Percentiles rank a stretch among this genome's conserved stretches.
Conservation (phyloP, 2,888 invertebrate genomes). For the Phalera bucephala region DNA sequence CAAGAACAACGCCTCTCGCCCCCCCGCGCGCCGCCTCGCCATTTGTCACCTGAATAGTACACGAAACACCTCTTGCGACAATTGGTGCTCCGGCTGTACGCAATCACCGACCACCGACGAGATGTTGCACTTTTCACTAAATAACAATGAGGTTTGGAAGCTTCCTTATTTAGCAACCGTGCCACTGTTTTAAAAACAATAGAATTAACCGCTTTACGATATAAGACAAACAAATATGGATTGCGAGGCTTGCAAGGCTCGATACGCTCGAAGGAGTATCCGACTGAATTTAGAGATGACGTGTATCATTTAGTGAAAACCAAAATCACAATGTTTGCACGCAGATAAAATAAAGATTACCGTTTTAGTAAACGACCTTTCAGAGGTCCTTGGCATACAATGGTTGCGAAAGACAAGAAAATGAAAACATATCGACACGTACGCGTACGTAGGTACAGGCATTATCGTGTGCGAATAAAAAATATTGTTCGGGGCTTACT, state of each 20-base stretch:
- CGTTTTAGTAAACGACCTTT: conserved; percentile 76
- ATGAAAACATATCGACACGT: conserved; percentile 55
- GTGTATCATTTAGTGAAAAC: conserved; percentile 42
- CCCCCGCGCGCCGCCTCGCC: conserved; percentile 48
- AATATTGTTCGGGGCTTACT: conserved; percentile 28
- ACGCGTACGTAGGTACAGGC: conserved; percentile 12
- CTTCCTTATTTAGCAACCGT: conserved; percentile 43
- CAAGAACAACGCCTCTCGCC: conserved; percentile 80
- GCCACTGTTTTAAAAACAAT: conserved; percentile 35
- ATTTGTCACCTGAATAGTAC: conserved; percentile 54
- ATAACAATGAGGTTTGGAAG: conserved; percentile 36
- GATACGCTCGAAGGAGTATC: conserved; percentile 12
- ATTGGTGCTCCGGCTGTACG: conserved; percentile 35
- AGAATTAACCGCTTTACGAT: conserved; percentile 9
- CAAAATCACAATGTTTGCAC: conserved; percentile 53
- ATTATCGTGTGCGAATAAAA: conserved; percentile 28
- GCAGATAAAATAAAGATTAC: conserved; percentile 78
- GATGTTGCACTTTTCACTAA: conserved; percentile 40
- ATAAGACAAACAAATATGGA: conserved; percentile 5
- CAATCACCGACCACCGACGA: conserved; percentile 37
- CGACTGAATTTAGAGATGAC: conserved; percentile 38
- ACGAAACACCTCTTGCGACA: conserved; percentile 49
- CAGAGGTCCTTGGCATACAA: conserved; percentile 71
- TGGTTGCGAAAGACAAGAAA: conserved; percentile 64
- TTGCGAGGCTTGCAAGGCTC: conserved; percentile 1